Percentiles rank a stretch among this genome's conserved stretches.
phyloP scores from a whole-genome alignment of 2,797 vertebrate species.

The Apogon hyalosoma region DNA sequence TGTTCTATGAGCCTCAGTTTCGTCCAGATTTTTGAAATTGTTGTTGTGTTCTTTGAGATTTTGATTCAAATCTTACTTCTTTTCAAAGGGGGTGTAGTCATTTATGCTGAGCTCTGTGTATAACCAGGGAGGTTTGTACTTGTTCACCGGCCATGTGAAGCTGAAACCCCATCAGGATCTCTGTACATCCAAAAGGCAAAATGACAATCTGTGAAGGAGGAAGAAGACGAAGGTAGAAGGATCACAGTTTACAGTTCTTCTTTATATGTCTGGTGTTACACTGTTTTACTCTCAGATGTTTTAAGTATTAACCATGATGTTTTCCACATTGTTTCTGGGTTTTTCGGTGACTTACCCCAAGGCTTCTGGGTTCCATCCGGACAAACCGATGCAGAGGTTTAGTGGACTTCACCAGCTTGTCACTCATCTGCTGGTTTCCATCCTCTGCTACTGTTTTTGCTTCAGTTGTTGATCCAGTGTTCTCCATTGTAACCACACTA shows the following conservation, averaged over 20 bases:
- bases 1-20: no score
- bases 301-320: not conserved
- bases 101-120: no score
- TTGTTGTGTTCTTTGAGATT: no score
- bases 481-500: conserved; percentile 52
- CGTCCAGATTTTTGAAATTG: no score
- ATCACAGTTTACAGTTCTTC: not conserved
- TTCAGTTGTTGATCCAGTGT: conserved; percentile 27
- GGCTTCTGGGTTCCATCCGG: conserved; percentile 55
- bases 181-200: conserved; percentile 70
- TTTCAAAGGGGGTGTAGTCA: no score
- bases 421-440: conserved; percentile 1
- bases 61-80: no score
- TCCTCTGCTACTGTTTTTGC: conserved; percentile 9
- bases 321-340: not conserved
- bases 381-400: conserved; percentile 79
- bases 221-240: not conserved
- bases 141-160: not conserved
- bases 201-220: conserved; percentile 59
- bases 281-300: not conserved
- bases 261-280: no score
- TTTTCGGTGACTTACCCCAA: conserved; percentile 66
- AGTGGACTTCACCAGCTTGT: conserved; percentile 11
- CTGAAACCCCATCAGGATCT: conserved; percentile 68
- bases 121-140: fast-evolving